A percentile compares a stretch with the other conserved stretches of the same genome.
Evolutionary conservation across 2,797 vertebrate genomes (phyloP).

Genomic region (Danio aesculapii): DNA sequence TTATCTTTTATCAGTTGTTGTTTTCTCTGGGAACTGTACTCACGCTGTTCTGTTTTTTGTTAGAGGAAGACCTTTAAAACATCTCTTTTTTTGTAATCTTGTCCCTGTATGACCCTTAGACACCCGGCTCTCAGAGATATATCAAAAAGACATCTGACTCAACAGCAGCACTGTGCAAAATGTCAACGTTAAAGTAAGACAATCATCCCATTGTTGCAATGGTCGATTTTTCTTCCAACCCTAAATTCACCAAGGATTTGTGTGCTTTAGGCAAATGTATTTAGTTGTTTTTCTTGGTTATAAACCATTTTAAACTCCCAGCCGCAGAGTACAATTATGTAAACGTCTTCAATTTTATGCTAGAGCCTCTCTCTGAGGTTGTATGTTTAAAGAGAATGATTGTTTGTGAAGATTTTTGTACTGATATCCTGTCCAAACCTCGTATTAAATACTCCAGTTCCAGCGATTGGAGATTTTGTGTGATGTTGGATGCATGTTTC

Average conservation of each 20-base stretch:
- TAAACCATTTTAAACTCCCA: slow-evolving; percentile 22
- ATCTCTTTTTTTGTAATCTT: not conserved
- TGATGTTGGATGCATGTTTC: not conserved
- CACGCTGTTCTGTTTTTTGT: no score
- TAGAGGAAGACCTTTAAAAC: not conserved
- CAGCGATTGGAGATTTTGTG: not conserved
- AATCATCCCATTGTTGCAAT: slow-evolving; percentile 23
- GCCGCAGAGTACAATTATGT: slow-evolving; percentile 18
- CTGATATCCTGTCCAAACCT: slow-evolving; percentile 4
- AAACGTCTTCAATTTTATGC: slow-evolving; percentile 11
- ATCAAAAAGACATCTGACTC: not conserved
- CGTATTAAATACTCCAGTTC: slow-evolving; percentile 5
- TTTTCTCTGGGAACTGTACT: no score
- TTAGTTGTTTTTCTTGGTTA: slow-evolving; percentile 35
- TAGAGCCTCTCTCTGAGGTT: not conserved
- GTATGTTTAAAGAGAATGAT: slow-evolving; percentile 17
- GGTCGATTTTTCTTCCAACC: not conserved
- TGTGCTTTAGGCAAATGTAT: slow-evolving; percentile 10
- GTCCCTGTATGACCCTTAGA: slow-evolving; percentile 4
- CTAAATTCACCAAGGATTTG: not conserved
- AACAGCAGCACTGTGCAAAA: not conserved
- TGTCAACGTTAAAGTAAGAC: slow-evolving; percentile 4
- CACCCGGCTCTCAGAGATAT: not conserved
- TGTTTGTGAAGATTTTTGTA: slow-evolving; percentile 24
- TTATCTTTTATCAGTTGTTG: no score